Evolutionary conservation across 2,888 invertebrate species (phyloP), one percentile per base, ranked within the genome.

Genomic region (Hyles lineata): DNA sequence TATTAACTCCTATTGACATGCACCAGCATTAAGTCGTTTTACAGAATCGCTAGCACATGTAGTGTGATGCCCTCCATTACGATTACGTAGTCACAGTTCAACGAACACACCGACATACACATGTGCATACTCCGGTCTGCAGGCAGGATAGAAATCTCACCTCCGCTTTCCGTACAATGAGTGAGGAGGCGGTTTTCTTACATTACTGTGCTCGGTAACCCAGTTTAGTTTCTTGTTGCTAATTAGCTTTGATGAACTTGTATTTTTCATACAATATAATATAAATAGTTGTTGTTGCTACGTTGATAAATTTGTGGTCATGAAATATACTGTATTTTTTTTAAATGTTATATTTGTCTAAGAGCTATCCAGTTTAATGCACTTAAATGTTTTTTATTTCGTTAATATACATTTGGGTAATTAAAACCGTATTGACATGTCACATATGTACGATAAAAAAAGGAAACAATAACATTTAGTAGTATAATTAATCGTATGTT

Each of bases 81-180:
- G 23, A 67, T 67, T 67, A 50, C 67, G 67, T 67, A 50, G 50
- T 67, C 23, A 67, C 50, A 25, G 50, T 67, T 67, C 67, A 67
- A 50, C 43, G 67, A 67, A n/a, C 67, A 23, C 67, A 63, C 32
- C 43, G 63, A 67, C 50, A 17, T 67, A 50, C 62, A 62, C 67
- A 50, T 23, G 21, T 23, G 67, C 50, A 67, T 50, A 55, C 55
- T 55, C 55, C 55, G 50, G 67, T 23, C 50, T 23, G 50, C 17
- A 15, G 67, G 50, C 67, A 67, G 67, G 63, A 63, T 67, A 50
- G 50, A 67, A 67, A 67, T 67, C 23, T 50, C 17, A 67, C 67
- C 67, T 67, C 50, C 50, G 67, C 67, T 62, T 62, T 21, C 55
- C 55, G 55, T n/a, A 55, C 55, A 55, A 55, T 55, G 55, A 55